These are phyloP conservation scores for Poecilia velifera DNA, from an alignment of 2,797 vertebrate species.

Conservation along the genomic window DNA sequence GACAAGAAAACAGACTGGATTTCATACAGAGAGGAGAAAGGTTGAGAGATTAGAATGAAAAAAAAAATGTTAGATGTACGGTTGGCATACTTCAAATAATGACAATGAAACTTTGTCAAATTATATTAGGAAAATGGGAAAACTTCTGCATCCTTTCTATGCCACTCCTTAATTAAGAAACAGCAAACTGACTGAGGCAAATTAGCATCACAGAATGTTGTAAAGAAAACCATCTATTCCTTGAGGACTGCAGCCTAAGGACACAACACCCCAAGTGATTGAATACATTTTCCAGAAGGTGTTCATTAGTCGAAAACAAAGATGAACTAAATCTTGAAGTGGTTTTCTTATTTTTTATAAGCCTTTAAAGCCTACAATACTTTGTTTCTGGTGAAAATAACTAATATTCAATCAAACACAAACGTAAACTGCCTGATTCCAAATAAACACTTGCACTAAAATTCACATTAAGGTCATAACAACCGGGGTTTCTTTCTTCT, in stretches of 20 bases:
- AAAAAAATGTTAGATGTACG: not conserved
- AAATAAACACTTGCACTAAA: not conserved
- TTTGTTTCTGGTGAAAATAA: not conserved
- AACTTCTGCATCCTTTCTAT: constrained; percentile 10
- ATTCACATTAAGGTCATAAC: not conserved
- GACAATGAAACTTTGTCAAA: constrained; percentile 22
- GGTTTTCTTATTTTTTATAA: not conserved
- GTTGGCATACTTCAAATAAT: constrained; percentile 33
- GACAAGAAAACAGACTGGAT: constrained; percentile 1
- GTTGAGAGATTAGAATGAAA: not conserved
- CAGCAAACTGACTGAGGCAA: not conserved
- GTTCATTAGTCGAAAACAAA: not conserved
- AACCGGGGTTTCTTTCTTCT: not conserved
- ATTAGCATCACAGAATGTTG: not conserved
- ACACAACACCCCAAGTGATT: not conserved
- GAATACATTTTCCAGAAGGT: not conserved
- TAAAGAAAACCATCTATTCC: not conserved
- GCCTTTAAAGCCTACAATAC: not conserved
- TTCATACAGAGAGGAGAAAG: not conserved
- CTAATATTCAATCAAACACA: not conserved
- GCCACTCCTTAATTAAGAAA: constrained; percentile 21
- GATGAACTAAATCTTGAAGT: not conserved
- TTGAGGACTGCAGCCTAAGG: not conserved
- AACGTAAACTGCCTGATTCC: not conserved
- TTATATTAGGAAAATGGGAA: constrained; percentile 13